Base-by-base conservation (phyloP, 2,113 vertebrate species). In the Sialia sialis region DNA sequence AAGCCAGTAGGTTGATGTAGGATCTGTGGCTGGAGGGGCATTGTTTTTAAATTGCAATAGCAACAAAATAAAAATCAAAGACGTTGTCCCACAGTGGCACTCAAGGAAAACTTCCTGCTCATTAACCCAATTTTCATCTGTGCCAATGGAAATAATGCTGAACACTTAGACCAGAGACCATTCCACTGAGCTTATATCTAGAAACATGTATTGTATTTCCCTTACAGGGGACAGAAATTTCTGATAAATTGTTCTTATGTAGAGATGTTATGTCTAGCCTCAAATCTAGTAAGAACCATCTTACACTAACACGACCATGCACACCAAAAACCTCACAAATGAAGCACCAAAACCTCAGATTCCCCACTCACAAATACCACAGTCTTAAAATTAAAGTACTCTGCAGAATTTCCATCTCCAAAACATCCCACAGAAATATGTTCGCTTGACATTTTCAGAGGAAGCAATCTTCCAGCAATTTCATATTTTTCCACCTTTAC, bases 361-460 rank as follows among this genome's bases (percentile, higher is more conserved):
- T 0, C 11, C 3, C 6, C 16, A 20, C 15, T 29, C 36, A 39
- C 25, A 90, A 81, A 81, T 66, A 34, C 3, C 39, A 49, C 21
- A 63, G 9, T 13, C 17, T 84, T 79, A 66, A 89, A 55, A 68
- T 56, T 49, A 32, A 87, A 69, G 22, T 39, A 41, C 8, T 44
- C 39, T 38, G 19, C 63, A 84, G 66, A 85, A 32, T 55, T 86
- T 89, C 27, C 11, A 60, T 60, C 48, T 80, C 70, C 55, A 90
- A 79, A 83, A n/a, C 44, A 73, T 86, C 72, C 64, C 70, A 79
- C 69, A 79, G 75, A 90, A 91, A 81, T 86, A 77, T 29, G 16
- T 74, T 88, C 46, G 6, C 29, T 86, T 89, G 58, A 87, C 74
- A 92, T 95, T 92, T 91, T 18, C 34, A 88, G 48, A 79, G 48